Conservation (phyloP, 2,113 vertebrate species). For the Megaptera novaeangliae region DNA sequence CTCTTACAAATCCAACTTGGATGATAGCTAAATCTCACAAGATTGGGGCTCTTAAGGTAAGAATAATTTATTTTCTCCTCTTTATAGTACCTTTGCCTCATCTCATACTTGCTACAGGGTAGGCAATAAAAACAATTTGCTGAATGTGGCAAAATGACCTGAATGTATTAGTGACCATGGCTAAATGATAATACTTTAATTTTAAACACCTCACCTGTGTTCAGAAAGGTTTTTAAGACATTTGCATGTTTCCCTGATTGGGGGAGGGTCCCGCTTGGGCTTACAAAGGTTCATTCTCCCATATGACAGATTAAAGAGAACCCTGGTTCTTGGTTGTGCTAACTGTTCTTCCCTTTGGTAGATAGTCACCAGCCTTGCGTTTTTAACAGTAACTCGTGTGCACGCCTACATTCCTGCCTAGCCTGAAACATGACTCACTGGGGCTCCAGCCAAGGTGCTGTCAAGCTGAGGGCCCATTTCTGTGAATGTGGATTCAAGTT, state of each 20-base stretch:
- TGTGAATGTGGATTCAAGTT: neutral
- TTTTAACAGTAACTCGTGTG: neutral
- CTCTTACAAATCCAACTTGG: neutral
- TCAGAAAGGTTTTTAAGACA: neutral
- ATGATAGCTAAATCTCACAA: neutral
- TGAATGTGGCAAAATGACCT: neutral
- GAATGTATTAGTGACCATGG: neutral
- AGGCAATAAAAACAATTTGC: neutral
- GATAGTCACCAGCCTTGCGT: neutral
- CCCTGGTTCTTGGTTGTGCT: neutral
- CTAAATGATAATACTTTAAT: slow-evolving; percentile 9
- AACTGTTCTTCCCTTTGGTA: neutral
- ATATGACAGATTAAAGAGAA: neutral
- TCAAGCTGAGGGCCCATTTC: slow-evolving; percentile 13
- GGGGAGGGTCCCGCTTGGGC: neutral
- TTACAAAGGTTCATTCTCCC: neutral
- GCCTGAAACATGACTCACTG: slow-evolving; percentile 36
- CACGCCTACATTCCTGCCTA: neutral
- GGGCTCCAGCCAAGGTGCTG: neutral
- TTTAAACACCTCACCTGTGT: neutral
- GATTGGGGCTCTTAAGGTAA: neutral
- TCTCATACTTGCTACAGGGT: neutral
- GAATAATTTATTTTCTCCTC: neutral
- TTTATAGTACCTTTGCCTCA: neutral
- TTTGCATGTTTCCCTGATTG: neutral